phyloP scores from a whole-genome alignment of 2,113 vertebrate genomes.

The Felis chaus region DNA sequence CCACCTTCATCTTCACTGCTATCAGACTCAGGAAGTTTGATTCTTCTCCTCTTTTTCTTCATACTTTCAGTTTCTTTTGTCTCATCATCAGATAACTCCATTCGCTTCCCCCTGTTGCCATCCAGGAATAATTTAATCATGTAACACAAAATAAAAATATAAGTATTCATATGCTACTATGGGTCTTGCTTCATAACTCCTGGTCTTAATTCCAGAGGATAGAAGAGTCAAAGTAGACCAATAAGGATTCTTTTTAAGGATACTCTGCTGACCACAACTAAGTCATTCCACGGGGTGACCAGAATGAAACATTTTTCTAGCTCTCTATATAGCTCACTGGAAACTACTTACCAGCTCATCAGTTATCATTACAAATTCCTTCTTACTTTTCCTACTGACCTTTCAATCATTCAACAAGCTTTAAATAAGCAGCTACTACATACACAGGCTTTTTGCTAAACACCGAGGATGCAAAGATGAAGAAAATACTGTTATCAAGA shows the following conservation, averaged over 20 bases:
- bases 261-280: background rate
- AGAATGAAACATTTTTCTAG: slow-evolving; percentile 38
- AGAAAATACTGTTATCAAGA: slow-evolving; percentile 44
- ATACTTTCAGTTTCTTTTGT: slow-evolving; percentile 83
- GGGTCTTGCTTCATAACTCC: background rate
- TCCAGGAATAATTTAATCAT: slow-evolving; percentile 32
- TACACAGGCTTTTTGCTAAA: background rate
- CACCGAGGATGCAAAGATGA: background rate
- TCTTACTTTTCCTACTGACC: background rate
- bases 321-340: background rate
- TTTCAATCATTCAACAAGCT: slow-evolving; percentile 17
- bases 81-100: slow-evolving; percentile 87
- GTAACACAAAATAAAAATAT: slow-evolving; percentile 14
- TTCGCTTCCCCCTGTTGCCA: slow-evolving; percentile 87
- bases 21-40: slow-evolving; percentile 90
- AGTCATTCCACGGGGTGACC: background rate
- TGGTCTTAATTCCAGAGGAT: slow-evolving; percentile 13
- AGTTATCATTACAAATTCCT: slow-evolving; percentile 7
- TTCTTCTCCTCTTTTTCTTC: slow-evolving; percentile 92
- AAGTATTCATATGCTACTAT: background rate
- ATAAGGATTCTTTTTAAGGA: background rate
- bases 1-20: slow-evolving; percentile 97
- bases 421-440: slow-evolving; percentile 22
- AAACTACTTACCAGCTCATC: background rate
- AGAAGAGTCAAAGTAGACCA: background rate